Conservation (phyloP, 1,140 invertebrate genomes). For the Penaeus indicus region DNA sequence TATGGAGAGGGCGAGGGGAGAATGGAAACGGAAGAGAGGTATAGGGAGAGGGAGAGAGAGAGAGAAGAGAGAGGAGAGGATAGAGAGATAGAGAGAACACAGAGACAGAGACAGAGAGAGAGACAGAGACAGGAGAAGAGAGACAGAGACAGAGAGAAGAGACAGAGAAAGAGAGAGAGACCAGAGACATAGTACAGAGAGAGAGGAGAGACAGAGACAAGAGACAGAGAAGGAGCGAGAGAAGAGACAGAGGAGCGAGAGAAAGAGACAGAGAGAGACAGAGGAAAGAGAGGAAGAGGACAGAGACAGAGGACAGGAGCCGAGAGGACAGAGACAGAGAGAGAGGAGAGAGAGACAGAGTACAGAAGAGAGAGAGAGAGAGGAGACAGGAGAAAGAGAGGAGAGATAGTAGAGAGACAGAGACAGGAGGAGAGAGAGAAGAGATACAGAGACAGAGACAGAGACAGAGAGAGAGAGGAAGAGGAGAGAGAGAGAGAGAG, state of each 20-base stretch:
- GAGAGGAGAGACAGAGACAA: slow-evolving; percentile 1
- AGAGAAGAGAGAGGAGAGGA: no score
- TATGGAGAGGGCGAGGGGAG: no score
- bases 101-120: no score
- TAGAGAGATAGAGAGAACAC: no score
- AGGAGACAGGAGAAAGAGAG: slow-evolving; percentile 19
- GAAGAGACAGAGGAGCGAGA: background rate
- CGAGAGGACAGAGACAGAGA: background rate
- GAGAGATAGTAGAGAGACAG: slow-evolving; percentile 7
- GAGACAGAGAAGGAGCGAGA: background rate
- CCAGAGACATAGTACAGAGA: no score
- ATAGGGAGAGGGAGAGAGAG: no score
- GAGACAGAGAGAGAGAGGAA: background rate
- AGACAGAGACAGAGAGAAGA: slow-evolving; percentile 15
- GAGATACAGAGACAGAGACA: no score
- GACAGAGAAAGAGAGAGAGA: slow-evolving; percentile 28
- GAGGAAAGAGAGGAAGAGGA: no score
- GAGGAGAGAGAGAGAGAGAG: background rate
- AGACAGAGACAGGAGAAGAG: background rate
- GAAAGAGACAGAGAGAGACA: slow-evolving; percentile 2
- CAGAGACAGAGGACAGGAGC: background rate
- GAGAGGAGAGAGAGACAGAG: no score
- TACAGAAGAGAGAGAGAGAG: no score
- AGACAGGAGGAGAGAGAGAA: background rate
- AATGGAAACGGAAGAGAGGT: no score